Evolutionary conservation across 2,113 vertebrate species (phyloP), one percentile per base, ranked within the genome.

Genomic region (Grammomys surdaster): DNA sequence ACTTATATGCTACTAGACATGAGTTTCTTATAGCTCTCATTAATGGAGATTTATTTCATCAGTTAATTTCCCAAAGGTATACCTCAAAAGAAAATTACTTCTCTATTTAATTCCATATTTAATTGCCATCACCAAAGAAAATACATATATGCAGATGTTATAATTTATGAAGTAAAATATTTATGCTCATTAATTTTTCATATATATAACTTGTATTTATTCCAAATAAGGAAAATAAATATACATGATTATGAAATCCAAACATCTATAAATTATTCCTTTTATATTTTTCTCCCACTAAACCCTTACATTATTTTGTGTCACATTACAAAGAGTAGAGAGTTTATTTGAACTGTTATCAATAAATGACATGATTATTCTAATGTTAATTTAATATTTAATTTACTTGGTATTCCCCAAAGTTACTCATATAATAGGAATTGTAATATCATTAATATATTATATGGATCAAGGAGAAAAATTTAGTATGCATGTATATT

Each of bases 81-180:
- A 84, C 2, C 12, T 84, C 16, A 58, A 90, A 86, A 82, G 14
- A 78, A 72, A 72, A 46, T 60, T 16, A 82, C 43, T 72, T 7
- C 1, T 91, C 4, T 65, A 65, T 88, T 93, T 56, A 11, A 91
- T 65, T 80, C 22, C 69, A n/a, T 13, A 43, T 85, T 72, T 65
- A 89, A 67, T 89, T 92, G 31, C 11, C 86, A 40, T 40, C 40
- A 20, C 46, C 24, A 28, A 56, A 85, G 19, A 85, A 93, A 80
- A 63, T 20, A 10, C 1, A 72, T 56, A 63, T 16, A 88, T 91
- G 33, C 54, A 72, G 0, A 58, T 0, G 13, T 8, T 76, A 88
- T 69, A 19, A 80, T 86, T 89, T 94, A 65, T 67, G 46, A 88
- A 40, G 3, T 67, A 65, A 94, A 91, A 80, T 88, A 92, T 94